Evolutionary conservation across 2,888 invertebrate species (phyloP).

Genomic region (Neelides folsomi): DNA sequence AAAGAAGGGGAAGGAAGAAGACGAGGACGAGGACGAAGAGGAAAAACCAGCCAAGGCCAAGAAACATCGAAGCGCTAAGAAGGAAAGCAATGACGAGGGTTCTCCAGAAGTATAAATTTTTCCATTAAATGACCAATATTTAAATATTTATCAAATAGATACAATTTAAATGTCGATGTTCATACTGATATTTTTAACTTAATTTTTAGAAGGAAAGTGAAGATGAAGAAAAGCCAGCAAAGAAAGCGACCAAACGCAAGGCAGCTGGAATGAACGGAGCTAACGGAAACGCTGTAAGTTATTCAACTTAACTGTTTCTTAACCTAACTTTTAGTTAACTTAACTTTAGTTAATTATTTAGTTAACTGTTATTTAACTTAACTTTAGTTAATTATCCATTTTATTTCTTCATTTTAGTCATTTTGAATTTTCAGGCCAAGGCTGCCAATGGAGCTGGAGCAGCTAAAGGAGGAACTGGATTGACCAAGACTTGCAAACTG

Average conservation of each 20-base stretch:
- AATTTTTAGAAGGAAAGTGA: conserved; percentile 14
- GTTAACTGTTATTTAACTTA: too few species aligned
- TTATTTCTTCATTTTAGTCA: too few species aligned
- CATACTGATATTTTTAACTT: too few species aligned
- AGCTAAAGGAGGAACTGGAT: conserved; percentile 49
- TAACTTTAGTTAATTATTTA: too few species aligned
- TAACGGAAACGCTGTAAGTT: conserved; percentile 7
- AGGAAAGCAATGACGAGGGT: conserved; percentile 12
- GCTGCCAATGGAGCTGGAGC: conserved; percentile 40
- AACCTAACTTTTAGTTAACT: too few species aligned
- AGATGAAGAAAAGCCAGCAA: conserved; percentile 21
- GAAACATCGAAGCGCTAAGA: conserved; percentile 10
- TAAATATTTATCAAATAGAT: neutral
- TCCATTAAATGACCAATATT: neutral
- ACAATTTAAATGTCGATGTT: too few species aligned
- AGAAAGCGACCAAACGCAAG: conserved; percentile 44
- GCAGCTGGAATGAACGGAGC: conserved; percentile 42
- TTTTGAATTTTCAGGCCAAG: neutral
- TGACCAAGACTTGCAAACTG: conserved; percentile 68
- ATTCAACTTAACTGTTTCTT: too few species aligned
- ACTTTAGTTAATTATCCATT: neutral
- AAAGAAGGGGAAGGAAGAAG: conserved; percentile 40
- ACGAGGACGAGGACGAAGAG: conserved; percentile 40
- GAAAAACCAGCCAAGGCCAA: conserved; percentile 3
- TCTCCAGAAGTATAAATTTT: conserved; percentile 3